Conservation (phyloP, 2,888 invertebrate genomes). For the Cordylochernes scorpioides region DNA sequence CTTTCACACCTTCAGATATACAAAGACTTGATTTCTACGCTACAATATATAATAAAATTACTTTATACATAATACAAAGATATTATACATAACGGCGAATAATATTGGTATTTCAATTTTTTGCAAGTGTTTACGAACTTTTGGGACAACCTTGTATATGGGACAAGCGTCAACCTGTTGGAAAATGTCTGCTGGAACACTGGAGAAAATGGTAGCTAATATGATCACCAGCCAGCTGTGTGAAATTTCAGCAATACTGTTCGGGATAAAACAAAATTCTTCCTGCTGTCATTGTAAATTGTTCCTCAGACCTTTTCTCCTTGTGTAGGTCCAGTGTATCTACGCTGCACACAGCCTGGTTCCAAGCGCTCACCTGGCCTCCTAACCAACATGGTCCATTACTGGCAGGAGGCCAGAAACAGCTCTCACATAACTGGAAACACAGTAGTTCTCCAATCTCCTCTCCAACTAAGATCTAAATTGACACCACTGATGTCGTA, state of each 20-base stretch:
- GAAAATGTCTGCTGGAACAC: too few relatives aligned
- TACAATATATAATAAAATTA: too few relatives aligned
- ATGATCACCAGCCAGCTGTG: constrained; percentile 1
- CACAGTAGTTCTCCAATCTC: neutral
- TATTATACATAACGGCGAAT: too few relatives aligned
- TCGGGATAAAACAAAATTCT: constrained; percentile 2
- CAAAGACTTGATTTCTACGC: too few relatives aligned
- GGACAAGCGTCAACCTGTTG: too few relatives aligned
- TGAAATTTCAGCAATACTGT: constrained; percentile 1
- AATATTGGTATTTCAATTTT: too few relatives aligned
- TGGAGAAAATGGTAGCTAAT: too few relatives aligned
- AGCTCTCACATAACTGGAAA: neutral
- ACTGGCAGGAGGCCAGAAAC: neutral
- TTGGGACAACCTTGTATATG: too few relatives aligned
- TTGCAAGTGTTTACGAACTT: too few relatives aligned
- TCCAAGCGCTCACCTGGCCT: neutral
- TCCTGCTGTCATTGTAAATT: constrained; percentile 3
- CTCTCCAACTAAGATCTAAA: constrained; percentile 1
- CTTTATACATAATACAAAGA: too few relatives aligned
- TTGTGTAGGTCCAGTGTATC: constrained; percentile 1
- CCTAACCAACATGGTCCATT: neutral
- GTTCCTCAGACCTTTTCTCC: constrained; percentile 3
- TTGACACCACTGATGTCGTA: neutral
- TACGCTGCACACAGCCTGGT: constrained; percentile 2
- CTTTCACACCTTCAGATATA: too few relatives aligned